Conservation (phyloP, 2,797 vertebrate genomes). For the Acanthurus lineatus region DNA sequence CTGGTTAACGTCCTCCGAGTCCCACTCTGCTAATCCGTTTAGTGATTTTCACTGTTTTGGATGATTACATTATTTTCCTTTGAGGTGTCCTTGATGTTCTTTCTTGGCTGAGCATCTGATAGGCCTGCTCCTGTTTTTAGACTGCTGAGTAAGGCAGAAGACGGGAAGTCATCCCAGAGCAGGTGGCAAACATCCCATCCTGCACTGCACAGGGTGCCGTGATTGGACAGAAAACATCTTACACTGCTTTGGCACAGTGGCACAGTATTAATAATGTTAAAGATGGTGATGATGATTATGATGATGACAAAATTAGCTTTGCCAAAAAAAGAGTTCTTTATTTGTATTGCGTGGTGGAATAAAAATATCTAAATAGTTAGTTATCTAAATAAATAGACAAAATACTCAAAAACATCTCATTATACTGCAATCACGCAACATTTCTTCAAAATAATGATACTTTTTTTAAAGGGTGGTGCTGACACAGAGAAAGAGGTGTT, state of each 20-base stretch:
- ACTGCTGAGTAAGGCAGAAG: constrained; percentile 65
- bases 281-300: background rate
- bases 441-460: background rate
- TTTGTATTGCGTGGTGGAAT: too few relatives aligned
- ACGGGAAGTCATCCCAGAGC: constrained; percentile 45
- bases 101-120: background rate
- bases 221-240: constrained; percentile 18
- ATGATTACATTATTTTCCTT: constrained; percentile 19
- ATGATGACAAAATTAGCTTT: background rate
- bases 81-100: constrained; percentile 6
- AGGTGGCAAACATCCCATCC: constrained; percentile 52
- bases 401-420: background rate
- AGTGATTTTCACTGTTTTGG: background rate
- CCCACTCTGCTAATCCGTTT: background rate
- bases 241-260: too few relatives aligned
- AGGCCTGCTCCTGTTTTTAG: constrained; percentile 23
- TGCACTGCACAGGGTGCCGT: constrained; percentile 7
- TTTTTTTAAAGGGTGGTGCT: background rate
- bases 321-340: too few relatives aligned
- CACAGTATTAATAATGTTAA: background rate
- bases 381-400: too few relatives aligned
- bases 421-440: background rate
- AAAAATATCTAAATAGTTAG: too few relatives aligned
- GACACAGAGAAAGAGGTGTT: background rate
- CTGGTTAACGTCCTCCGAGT: background rate